A percentile compares a stretch with the other conserved stretches of the same genome.
These are phyloP conservation scores for Drosophila austrosaltans DNA, from an alignment of 2,888 invertebrate species.

Conservation along the genomic window DNA sequence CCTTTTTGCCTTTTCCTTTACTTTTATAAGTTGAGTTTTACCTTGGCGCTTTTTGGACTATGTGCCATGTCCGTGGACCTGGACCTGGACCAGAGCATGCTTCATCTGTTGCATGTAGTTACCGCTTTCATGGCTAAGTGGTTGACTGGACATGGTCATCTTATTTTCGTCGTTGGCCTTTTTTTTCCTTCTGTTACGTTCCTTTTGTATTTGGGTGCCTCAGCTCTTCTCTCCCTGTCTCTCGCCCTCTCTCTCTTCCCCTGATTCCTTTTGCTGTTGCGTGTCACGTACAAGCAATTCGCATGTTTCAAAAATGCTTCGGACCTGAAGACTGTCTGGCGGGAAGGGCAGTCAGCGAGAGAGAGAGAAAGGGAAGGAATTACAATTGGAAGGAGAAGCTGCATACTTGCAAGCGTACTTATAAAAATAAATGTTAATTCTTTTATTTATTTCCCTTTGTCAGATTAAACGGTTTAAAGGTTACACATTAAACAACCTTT, in stretches of 20 bases:
- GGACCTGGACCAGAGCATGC: conserved; percentile 61
- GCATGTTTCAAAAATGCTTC: conserved; percentile 81
- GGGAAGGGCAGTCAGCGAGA: conserved; percentile 6
- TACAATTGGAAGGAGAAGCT: conserved; percentile 22
- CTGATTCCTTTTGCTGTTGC: conserved; percentile 74
- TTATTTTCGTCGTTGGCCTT: conserved; percentile 27
- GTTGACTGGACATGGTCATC: conserved; percentile 78
- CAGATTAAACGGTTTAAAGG: conserved; percentile 79
- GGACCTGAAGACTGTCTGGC: conserved; percentile 71
- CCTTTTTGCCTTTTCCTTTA: conserved; percentile 42
- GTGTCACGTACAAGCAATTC: conserved; percentile 83
- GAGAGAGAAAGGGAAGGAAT: conserved; percentile 24
- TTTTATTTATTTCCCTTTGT: conserved; percentile 79
- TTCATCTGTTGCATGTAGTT: conserved; percentile 79
- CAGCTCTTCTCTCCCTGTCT: conserved; percentile 28
- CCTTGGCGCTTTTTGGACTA: conserved; percentile 59
- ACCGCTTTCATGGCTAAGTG: conserved; percentile 79
- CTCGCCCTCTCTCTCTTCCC: conserved; percentile 16
- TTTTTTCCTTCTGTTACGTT: conserved; percentile 37
- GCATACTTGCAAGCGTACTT: conserved; percentile 72
- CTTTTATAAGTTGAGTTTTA: conserved; percentile 51
- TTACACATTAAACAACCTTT: conserved; percentile 41
- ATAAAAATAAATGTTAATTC: conserved; percentile 79
- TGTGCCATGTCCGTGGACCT: conserved; percentile 63
- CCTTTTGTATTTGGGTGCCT: conserved; percentile 58